These are phyloP conservation scores for Eurois occulta DNA, from an alignment of 2,888 invertebrate species.

Conservation along the genomic window DNA sequence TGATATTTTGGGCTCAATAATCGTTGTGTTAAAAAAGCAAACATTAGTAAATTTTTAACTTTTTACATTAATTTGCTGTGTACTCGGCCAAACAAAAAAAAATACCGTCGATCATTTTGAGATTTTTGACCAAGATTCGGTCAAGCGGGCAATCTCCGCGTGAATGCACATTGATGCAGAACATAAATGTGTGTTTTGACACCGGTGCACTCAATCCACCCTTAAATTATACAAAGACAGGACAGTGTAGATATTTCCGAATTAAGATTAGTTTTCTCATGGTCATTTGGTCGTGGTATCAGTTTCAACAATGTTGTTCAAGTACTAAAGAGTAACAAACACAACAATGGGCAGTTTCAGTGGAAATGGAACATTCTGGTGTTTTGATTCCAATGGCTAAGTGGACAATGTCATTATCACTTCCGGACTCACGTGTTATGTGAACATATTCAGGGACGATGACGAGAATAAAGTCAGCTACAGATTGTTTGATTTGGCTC, in stretches of 20 bases:
- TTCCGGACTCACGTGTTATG: conserved; percentile 37
- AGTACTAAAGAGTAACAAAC: conserved; percentile 7
- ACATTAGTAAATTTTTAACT: neutral
- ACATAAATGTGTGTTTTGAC: neutral
- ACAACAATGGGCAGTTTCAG: conserved; percentile 44
- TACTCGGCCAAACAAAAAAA: too few relatives aligned
- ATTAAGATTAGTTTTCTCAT: neutral
- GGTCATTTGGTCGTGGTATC: conserved; percentile 10
- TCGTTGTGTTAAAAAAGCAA: too few relatives aligned
- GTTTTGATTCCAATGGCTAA: conserved; percentile 35
- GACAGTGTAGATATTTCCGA: neutral
- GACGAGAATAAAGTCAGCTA: neutral
- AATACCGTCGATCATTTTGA: neutral
- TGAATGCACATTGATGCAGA: neutral
- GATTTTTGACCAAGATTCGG: neutral
- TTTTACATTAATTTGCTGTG: neutral
- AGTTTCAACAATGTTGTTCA: conserved; percentile 25
- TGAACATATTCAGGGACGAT: conserved; percentile 36
- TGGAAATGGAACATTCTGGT: conserved; percentile 36
- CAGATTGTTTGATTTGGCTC: neutral
- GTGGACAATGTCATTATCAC: conserved; percentile 36
- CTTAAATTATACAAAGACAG: neutral
- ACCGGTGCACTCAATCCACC: neutral
- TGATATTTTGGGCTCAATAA: neutral
- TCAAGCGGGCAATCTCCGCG: neutral